phyloP scores from a whole-genome alignment of 2,797 vertebrate species.

The Tragelaphus oryx region DNA sequence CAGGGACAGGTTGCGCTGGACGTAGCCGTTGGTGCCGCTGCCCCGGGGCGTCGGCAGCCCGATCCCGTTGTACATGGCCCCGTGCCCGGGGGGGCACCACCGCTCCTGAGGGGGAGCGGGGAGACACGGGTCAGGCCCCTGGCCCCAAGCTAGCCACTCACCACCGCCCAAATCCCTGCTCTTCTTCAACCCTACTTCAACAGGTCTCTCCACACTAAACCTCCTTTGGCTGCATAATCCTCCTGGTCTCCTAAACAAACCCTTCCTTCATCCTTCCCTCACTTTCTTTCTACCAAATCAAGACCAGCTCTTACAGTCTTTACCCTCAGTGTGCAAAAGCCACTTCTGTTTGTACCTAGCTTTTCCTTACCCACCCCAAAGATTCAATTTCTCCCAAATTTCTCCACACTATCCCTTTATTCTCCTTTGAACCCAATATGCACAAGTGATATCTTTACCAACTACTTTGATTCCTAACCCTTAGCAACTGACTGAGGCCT shows the following conservation, averaged over 20 bases:
- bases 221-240: background rate
- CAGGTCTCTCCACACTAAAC: background rate
- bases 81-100: conserved; percentile 76
- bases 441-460: background rate
- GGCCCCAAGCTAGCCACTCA: conserved; percentile 62
- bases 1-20: conserved; percentile 93
- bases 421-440: background rate
- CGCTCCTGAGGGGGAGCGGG: conserved; percentile 69
- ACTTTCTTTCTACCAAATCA: background rate
- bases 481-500: background rate
- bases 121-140: conserved; percentile 70
- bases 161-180: conserved; percentile 53
- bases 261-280: background rate
- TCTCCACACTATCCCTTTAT: conserved; percentile 19
- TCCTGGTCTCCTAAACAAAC: background rate
- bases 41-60: conserved; percentile 93
- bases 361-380: background rate
- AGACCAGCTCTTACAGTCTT: background rate
- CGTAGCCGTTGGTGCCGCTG: conserved; percentile 95
- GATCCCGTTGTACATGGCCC: conserved; percentile 95
- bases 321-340: background rate
- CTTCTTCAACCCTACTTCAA: conserved; percentile 36
- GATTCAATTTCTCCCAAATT: background rate
- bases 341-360: background rate
- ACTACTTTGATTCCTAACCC: background rate